Evolutionary conservation across 1,140 invertebrate species (phyloP).

Genomic region (Heterodera schachtii): DNA sequence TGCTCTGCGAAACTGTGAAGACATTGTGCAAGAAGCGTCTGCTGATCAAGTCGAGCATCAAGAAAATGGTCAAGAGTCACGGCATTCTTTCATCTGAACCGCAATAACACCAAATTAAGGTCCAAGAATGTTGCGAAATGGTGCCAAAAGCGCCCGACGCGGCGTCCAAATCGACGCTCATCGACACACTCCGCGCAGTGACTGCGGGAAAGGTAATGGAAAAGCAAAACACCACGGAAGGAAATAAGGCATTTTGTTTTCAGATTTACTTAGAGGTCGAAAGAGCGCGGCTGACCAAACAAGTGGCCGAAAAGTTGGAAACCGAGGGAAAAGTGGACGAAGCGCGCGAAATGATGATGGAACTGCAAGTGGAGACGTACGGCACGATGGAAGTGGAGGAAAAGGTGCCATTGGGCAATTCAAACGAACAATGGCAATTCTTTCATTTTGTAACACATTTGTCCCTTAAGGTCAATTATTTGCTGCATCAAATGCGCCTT

Average conservation of each 20-base stretch:
- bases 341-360: slow-evolving; percentile 89
- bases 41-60: slow-evolving; percentile 88
- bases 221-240: background rate
- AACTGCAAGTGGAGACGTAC: slow-evolving; percentile 94
- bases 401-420: slow-evolving; percentile 72
- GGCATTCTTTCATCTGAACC: too few relatives aligned
- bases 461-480: slow-evolving; percentile 74
- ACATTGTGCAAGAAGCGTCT: slow-evolving; percentile 88
- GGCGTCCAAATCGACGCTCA: slow-evolving; percentile 87
- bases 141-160: slow-evolving; percentile 89
- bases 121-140: slow-evolving; percentile 88
- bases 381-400: slow-evolving; percentile 97
- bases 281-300: slow-evolving; percentile 89
- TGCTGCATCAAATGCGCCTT: slow-evolving; percentile 96
- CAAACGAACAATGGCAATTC: too few relatives aligned
- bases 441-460: too few relatives aligned
- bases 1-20: slow-evolving; percentile 90
- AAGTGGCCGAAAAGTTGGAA: slow-evolving; percentile 89
- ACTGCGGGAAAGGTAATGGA: slow-evolving; percentile 86
- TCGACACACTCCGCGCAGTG: slow-evolving; percentile 90
- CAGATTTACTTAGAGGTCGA: slow-evolving; percentile 99
- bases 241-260: slow-evolving; percentile 33
- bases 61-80: slow-evolving; percentile 82
- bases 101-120: slow-evolving; percentile 19
- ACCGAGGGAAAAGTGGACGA: slow-evolving; percentile 85